A percentile compares a stretch with the other conserved stretches of the same genome.
Conservation (phyloP, 35 echinoderm and acorn worm species). For the Lytechinus variegatus region DNA sequence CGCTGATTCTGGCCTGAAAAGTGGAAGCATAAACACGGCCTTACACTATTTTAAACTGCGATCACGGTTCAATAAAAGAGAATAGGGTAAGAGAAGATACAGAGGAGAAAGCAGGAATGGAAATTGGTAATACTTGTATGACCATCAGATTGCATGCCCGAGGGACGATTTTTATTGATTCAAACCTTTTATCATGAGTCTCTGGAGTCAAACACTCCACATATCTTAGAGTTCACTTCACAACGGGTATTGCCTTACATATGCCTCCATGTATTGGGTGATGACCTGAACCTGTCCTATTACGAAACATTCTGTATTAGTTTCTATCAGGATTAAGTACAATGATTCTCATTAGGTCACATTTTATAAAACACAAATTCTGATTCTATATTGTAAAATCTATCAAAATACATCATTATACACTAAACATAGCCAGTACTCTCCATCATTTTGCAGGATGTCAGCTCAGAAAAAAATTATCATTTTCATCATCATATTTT, state of each 20-base stretch:
- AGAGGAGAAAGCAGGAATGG: background rate
- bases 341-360: too few species aligned
- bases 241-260: constrained; percentile 24
- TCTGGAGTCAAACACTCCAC: constrained; percentile 9
- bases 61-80: background rate
- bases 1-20: too few species aligned
- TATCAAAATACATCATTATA: too few species aligned
- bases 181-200: background rate
- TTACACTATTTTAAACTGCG: background rate
- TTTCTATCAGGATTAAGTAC: too few species aligned
- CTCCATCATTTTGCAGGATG: too few species aligned
- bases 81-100: too few species aligned
- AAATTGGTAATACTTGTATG: background rate
- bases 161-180: constrained; percentile 24
- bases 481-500: background rate
- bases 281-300: too few species aligned
- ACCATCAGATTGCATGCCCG: constrained; percentile 31
- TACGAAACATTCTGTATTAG: too few species aligned
- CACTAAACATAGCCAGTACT: too few species aligned
- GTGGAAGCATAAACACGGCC: too few species aligned
- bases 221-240: constrained; percentile 3
- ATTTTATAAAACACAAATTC: too few species aligned
- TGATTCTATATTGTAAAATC: too few species aligned
- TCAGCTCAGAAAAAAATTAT: background rate
- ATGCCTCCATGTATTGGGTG: background rate